Percentiles rank a stretch among this genome's conserved stretches.
phyloP scores from a whole-genome alignment of 2,797 vertebrate genomes.

The Silurus lanzhouensis region DNA sequence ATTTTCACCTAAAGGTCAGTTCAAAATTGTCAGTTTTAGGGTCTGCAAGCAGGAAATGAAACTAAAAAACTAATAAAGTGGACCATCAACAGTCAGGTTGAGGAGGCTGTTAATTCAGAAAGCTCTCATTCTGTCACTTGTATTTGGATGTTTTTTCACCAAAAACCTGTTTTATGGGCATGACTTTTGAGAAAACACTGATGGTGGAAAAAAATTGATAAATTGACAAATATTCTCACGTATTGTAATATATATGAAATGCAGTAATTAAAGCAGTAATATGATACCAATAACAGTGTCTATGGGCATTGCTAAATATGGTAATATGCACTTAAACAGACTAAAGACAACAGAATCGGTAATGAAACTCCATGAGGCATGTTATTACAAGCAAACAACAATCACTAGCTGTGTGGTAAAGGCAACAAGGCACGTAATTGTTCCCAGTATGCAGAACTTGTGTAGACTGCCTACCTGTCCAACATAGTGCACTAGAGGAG shows the following conservation, averaged over 20 bases:
- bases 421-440: not conserved
- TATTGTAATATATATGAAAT: too few species aligned
- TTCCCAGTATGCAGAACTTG: not conserved
- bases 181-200: not conserved
- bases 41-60: not conserved
- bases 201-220: not conserved
- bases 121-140: not conserved
- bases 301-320: not conserved
- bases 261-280: not conserved
- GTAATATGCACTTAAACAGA: not conserved
- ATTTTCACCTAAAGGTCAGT: slow-evolving; percentile 43
- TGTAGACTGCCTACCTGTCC: slow-evolving; percentile 66
- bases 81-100: not conserved
- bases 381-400: not conserved
- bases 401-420: not conserved
- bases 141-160: not conserved
- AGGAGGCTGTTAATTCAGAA: not conserved
- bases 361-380: not conserved
- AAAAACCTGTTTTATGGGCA: not conserved
- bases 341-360: not conserved
- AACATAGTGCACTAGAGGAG: slow-evolving; percentile 80
- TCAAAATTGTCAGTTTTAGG: not conserved
- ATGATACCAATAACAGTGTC: too few species aligned
- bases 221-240: too few species aligned
- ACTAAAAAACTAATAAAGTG: not conserved